Conservation (phyloP, 2,888 invertebrate genomes). For the Tetanocera ferruginea region DNA sequence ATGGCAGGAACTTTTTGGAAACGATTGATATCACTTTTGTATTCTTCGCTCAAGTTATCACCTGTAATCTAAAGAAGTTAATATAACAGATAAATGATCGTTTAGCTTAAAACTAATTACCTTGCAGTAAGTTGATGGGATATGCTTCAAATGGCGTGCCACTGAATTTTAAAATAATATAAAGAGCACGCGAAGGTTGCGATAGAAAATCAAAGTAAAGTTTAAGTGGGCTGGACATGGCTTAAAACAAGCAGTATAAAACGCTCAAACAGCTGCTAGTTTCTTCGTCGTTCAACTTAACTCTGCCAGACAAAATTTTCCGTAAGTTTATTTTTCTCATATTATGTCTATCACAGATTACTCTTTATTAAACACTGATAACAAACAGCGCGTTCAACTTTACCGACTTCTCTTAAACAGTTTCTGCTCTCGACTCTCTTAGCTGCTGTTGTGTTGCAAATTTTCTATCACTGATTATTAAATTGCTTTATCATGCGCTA, state of each 20-base stretch:
- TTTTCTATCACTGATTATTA: no score
- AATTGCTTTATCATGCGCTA: no score
- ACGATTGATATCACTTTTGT: conserved; percentile 70
- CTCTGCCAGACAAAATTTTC: no score
- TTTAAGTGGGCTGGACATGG: conserved; percentile 67
- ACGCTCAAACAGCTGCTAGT: not conserved
- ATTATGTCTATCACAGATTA: not conserved
- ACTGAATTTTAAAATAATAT: conserved; percentile 75
- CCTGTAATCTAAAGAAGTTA: conserved; percentile 56
- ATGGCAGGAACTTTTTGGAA: conserved; percentile 76
- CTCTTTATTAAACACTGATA: no score
- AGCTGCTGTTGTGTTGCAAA: no score
- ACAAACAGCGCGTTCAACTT: not conserved
- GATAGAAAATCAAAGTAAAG: conserved; percentile 80
- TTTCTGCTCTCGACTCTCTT: no score
- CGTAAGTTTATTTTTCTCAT: not conserved
- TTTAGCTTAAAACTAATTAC: conserved; percentile 59
- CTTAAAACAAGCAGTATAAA: not conserved
- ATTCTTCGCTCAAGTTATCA: conserved; percentile 74
- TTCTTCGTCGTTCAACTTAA: not conserved
- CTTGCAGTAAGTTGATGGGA: conserved; percentile 74
- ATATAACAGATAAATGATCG: not conserved
- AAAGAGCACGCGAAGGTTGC: conserved; percentile 78
- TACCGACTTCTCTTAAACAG: not conserved
- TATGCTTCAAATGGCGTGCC: conserved; percentile 75